These are phyloP conservation scores for Turnix velox DNA, from an alignment of 2,113 vertebrate species.

Conservation along the genomic window DNA sequence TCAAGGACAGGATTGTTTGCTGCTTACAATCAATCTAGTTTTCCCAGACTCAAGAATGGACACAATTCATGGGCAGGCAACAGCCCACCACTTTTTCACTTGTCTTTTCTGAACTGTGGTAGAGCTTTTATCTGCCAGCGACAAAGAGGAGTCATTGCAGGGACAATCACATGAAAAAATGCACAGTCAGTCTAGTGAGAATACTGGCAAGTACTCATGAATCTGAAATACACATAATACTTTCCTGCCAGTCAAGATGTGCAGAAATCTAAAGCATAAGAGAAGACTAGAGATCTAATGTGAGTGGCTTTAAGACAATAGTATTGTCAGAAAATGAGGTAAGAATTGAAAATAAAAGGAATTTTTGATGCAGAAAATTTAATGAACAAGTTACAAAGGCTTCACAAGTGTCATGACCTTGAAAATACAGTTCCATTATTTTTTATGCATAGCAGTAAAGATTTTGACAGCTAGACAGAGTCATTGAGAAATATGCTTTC, in stretches of 20 bases:
- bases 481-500: conserved; percentile 49
- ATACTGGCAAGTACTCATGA: background rate
- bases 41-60: background rate
- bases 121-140: background rate
- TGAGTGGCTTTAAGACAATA: background rate
- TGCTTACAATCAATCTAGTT: background rate
- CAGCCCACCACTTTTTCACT: background rate
- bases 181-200: background rate
- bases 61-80: background rate
- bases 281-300: background rate
- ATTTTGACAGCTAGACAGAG: conserved; percentile 49
- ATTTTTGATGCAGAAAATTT: conserved; percentile 40
- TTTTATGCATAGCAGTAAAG: conserved; percentile 46
- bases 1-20: background rate
- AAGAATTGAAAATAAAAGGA: conserved; percentile 13
- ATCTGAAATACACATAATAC: background rate
- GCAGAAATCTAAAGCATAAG: background rate
- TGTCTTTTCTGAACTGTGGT: background rate
- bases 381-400: conserved; percentile 20
- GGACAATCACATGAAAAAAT: background rate
- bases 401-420: background rate
- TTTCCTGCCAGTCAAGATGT: background rate
- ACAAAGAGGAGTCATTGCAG: background rate
- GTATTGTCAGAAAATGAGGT: background rate
- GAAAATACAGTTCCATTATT: conserved; percentile 30